A percentile compares a stretch with the other conserved stretches of the same genome.
Conservation (phyloP, 1,140 invertebrate genomes). For the Drosophila yakuba region DNA sequence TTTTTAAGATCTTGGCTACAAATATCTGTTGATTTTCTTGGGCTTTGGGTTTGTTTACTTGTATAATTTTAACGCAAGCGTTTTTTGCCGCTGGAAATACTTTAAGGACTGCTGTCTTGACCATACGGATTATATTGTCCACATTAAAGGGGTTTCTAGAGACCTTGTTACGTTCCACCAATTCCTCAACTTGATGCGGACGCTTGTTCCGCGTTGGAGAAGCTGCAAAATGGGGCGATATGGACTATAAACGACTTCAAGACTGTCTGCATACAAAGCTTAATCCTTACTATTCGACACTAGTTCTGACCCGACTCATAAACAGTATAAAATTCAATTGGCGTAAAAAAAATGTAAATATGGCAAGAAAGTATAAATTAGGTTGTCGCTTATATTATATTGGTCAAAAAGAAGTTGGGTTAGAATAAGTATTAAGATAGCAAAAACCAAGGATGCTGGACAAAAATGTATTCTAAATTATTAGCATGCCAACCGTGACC, state of each 20-base stretch:
- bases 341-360: too few relatives aligned
- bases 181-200: conserved; percentile 49
- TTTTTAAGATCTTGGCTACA: conserved; percentile 2
- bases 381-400: too few relatives aligned
- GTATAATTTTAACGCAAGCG: conserved; percentile 3
- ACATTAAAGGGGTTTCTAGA: background rate
- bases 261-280: background rate
- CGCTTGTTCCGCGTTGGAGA: conserved; percentile 16
- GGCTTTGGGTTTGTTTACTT: conserved; percentile 16
- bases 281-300: background rate
- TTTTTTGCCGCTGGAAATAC: conserved; percentile 17
- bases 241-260: conserved; percentile 12
- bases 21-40: background rate
- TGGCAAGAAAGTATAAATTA: too few relatives aligned
- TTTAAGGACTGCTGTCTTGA: conserved; percentile 36
- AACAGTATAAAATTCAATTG: too few relatives aligned
- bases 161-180: conserved; percentile 17
- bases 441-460: too few relatives aligned
- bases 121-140: conserved; percentile 9
- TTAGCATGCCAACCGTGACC: background rate
- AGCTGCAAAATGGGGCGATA: conserved; percentile 47
- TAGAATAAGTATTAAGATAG: too few relatives aligned
- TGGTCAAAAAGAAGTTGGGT: too few relatives aligned
- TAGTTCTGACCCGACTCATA: background rate
- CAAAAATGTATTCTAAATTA: background rate